phyloP scores from a whole-genome alignment of 2,113 vertebrate genomes.

The Zosterops borbonicus region DNA sequence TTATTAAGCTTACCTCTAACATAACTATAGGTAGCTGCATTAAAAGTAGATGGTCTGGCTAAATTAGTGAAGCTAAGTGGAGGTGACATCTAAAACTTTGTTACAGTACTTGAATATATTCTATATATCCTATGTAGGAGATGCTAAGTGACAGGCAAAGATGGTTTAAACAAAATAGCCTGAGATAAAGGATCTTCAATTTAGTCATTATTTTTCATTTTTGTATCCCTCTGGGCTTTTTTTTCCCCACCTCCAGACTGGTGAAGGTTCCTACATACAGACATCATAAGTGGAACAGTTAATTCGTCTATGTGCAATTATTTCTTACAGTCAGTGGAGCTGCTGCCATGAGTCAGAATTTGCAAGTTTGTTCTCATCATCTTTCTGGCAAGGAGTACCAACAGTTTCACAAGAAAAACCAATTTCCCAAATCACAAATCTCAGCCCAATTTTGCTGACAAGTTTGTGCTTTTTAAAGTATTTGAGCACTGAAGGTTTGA shows the following conservation, averaged over 20 bases:
- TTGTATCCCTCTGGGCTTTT: background rate
- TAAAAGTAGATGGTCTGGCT: background rate
- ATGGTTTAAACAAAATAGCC: background rate
- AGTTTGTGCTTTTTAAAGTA: background rate
- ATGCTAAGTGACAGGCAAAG: background rate
- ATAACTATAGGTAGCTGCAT: background rate
- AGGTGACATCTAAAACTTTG: background rate
- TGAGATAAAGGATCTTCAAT: background rate
- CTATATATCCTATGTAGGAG: background rate
- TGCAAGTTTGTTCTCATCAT: constrained; percentile 6
- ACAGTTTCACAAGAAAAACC: background rate
- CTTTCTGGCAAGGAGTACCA: background rate
- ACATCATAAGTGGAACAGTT: background rate
- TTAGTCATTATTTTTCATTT: constrained; percentile 40
- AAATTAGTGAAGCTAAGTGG: background rate
- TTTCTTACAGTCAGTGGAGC: background rate
- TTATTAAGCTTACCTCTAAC: background rate
- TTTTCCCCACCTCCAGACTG: background rate
- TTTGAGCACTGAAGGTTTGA: background rate
- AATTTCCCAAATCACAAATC: background rate
- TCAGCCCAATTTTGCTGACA: background rate
- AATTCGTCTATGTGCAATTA: background rate
- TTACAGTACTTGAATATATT: background rate
- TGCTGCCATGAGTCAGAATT: background rate
- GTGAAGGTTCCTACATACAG: background rate